phyloP scores from a whole-genome alignment of 2,797 vertebrate species.

The Lacerta agilis region DNA sequence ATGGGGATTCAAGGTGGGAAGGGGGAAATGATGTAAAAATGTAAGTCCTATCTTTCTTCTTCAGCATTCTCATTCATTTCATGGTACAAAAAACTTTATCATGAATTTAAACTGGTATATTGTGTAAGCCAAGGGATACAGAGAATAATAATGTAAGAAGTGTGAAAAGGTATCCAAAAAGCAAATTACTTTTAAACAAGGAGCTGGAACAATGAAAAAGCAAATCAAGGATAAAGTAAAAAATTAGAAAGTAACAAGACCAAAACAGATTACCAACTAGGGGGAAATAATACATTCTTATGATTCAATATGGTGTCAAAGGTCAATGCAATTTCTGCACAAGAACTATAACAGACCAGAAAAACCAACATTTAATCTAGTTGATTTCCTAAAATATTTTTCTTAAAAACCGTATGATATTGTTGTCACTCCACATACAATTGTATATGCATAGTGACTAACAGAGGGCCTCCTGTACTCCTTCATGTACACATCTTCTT shows the following conservation, averaged over 20 bases:
- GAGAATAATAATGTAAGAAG: constrained; percentile 49
- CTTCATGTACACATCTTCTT: background rate
- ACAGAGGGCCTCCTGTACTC: background rate
- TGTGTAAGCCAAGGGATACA: constrained; percentile 40
- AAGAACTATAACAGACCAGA: background rate
- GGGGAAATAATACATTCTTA: constrained; percentile 20
- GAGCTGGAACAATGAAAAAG: constrained; percentile 28
- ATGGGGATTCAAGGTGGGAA: background rate
- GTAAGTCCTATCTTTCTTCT: constrained; percentile 1
- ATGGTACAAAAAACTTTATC: constrained; percentile 10
- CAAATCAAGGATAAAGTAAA: constrained; percentile 31
- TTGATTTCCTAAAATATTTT: background rate
- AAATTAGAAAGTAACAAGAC: constrained; percentile 24
- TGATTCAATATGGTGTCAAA: background rate
- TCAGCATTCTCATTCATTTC: background rate
- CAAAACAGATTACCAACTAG: constrained; percentile 8
- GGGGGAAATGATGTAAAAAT: constrained; percentile 12
- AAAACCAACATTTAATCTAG: background rate
- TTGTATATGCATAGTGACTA: background rate
- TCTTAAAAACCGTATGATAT: background rate
- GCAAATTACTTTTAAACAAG: background rate
- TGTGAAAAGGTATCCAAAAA: background rate
- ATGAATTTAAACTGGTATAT: constrained; percentile 34
- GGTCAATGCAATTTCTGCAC: constrained; percentile 25
- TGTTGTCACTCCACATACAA: background rate